A percentile compares a stretch with the other conserved stretches of the same genome.
Conservation (phyloP, 2,888 invertebrate species). For the Epinotia bilunana region DNA sequence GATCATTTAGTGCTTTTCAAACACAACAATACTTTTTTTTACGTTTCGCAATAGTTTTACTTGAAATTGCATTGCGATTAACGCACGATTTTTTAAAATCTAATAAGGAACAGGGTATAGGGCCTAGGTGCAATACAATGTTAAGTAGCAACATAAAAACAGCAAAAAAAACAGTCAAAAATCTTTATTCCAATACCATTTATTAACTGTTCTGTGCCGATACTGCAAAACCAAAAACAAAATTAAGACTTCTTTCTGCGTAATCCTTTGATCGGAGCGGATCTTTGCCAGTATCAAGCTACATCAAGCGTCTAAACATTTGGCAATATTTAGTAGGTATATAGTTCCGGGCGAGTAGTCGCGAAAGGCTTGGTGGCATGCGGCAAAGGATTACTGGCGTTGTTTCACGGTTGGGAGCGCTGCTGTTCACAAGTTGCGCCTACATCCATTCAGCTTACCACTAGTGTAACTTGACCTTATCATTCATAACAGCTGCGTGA, state of each 20-base stretch:
- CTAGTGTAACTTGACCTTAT: not conserved
- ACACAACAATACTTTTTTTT: too few species aligned
- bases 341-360: slow-evolving; percentile 74
- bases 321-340: slow-evolving; percentile 73
- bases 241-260: not conserved
- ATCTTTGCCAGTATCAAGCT: not conserved
- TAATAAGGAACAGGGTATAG: too few species aligned
- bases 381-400: slow-evolving; percentile 77
- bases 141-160: too few species aligned
- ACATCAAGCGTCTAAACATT: slow-evolving; percentile 61
- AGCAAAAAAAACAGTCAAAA: not conserved
- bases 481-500: not conserved
- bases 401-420: slow-evolving; percentile 68
- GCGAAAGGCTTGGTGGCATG: slow-evolving; percentile 69
- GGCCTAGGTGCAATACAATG: too few species aligned
- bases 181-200: not conserved
- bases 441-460: not conserved
- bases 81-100: too few species aligned
- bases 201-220: too few species aligned
- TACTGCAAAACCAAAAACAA: not conserved
- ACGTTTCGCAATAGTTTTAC: too few species aligned
- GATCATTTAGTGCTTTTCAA: too few species aligned
- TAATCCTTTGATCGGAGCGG: not conserved
- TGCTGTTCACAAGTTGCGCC: slow-evolving; percentile 46
- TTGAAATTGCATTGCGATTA: too few species aligned